Conservation (phyloP, 2,113 vertebrate species). For the Syngnathus floridae region DNA sequence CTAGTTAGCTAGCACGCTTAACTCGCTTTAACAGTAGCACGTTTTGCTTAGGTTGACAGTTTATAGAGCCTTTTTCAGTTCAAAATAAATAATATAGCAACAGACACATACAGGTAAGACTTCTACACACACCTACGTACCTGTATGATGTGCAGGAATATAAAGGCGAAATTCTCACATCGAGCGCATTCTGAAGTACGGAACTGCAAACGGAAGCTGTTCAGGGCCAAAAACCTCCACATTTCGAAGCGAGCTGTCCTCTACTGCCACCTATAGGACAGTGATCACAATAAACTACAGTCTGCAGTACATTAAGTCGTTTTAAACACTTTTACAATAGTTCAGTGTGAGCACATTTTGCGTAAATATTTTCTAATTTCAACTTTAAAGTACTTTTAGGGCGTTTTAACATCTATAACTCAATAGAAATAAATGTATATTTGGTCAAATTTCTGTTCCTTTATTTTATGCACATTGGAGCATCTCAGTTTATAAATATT, state of each 20-base stretch:
- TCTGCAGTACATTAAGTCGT: too few relatives aligned
- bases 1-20: constrained; percentile 17
- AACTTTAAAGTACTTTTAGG: too few relatives aligned
- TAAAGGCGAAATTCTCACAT: not conserved
- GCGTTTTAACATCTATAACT: too few relatives aligned
- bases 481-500: too few relatives aligned
- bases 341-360: too few relatives aligned
- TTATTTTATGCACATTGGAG: too few relatives aligned
- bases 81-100: not conserved
- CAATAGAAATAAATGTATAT: too few relatives aligned
- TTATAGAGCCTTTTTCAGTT: too few relatives aligned
- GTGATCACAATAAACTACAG: not conserved
- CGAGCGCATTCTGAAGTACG: not conserved
- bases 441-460: too few relatives aligned
- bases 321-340: too few relatives aligned
- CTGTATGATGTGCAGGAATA: not conserved
- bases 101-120: not conserved
- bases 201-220: constrained; percentile 24
- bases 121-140: not conserved
- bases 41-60: not conserved
- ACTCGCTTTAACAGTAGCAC: not conserved
- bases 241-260: not conserved
- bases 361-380: too few relatives aligned
- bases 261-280: not conserved
- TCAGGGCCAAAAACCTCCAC: not conserved